Evolutionary conservation across 2,797 vertebrate species (phyloP).

Genomic region (Ambastaia sidthimunki): DNA sequence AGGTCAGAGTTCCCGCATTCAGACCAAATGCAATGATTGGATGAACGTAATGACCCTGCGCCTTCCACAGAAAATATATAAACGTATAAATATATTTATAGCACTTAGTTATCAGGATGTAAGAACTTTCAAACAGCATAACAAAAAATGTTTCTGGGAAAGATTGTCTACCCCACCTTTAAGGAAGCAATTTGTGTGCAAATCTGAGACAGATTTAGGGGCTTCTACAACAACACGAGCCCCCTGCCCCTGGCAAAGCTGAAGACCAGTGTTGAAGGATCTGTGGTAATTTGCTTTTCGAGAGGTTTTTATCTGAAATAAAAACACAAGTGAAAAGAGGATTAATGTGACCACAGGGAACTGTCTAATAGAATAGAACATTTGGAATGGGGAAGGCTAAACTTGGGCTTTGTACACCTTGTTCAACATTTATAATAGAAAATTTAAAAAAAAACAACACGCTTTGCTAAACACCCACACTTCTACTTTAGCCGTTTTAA

Average conservation of each 20-base stretch:
- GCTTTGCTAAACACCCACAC: background rate
- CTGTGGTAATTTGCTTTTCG: background rate
- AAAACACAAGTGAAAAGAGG: constrained; percentile 17
- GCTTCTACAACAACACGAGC: background rate
- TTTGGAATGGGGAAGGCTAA: background rate
- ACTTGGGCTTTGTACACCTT: background rate
- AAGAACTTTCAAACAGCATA: no score
- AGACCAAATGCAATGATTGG: no score
- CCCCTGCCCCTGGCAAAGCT: background rate
- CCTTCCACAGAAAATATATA: no score
- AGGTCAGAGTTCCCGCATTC: background rate
- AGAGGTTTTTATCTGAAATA: background rate
- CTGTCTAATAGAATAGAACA: background rate
- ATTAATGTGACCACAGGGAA: background rate
- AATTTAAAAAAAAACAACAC: background rate
- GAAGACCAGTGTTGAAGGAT: background rate
- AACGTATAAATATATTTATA: no score
- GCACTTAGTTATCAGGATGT: no score
- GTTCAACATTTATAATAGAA: background rate
- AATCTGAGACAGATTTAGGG: background rate
- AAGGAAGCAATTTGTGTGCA: background rate
- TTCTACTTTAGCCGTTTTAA: background rate
- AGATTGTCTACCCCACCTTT: background rate
- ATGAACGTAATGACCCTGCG: no score
- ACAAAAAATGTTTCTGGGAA: no score